A percentile compares a stretch with the other conserved stretches of the same genome.
These are phyloP conservation scores for Lineus longissimus DNA, from an alignment of 1,140 invertebrate species.

Conservation along the genomic window DNA sequence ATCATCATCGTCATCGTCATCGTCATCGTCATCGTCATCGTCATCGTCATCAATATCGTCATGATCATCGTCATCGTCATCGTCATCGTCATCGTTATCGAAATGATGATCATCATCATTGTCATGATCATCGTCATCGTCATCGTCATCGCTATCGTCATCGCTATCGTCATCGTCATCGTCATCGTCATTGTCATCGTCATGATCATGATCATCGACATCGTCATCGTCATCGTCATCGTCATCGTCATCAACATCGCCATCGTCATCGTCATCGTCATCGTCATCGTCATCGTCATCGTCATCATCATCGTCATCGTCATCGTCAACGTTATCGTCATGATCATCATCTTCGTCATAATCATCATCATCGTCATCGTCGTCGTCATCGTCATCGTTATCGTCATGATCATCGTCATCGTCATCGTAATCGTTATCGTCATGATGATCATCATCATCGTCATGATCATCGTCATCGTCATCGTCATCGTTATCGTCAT, in stretches of 20 bases:
- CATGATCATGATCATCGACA: too few species aligned
- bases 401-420: too few species aligned
- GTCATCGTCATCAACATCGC: background rate
- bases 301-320: background rate
- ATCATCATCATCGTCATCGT: too few species aligned
- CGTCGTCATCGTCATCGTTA: too few species aligned
- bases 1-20: slow-evolving; percentile 1
- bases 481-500: background rate
- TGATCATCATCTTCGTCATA: too few species aligned
- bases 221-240: too few species aligned
- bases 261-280: slow-evolving; percentile 1
- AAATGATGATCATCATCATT: background rate
- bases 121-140: background rate
- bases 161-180: slow-evolving; percentile 1
- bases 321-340: background rate
- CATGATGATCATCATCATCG: too few species aligned
- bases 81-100: slow-evolving; percentile 1
- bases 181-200: too few species aligned
- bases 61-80: too few species aligned
- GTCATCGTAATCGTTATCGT: too few species aligned
- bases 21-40: slow-evolving; percentile 1
- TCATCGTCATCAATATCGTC: too few species aligned
- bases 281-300: background rate
- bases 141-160: slow-evolving; percentile 1
- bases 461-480: too few species aligned